phyloP scores from a whole-genome alignment of 1,140 invertebrate genomes.

The Dinothrombium tinctorium region DNA sequence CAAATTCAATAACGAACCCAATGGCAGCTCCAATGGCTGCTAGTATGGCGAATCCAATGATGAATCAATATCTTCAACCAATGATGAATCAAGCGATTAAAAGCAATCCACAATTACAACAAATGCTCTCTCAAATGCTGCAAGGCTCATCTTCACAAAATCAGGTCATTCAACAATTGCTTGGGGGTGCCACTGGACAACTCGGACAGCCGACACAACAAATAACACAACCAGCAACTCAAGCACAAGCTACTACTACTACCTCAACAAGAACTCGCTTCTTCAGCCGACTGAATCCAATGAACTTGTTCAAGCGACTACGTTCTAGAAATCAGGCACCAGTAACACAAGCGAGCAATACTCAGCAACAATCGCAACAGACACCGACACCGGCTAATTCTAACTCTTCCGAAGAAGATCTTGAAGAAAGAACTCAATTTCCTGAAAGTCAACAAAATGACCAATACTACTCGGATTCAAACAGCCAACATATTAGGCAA shows the following conservation, averaged over 20 bases:
- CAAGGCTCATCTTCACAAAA: not conserved
- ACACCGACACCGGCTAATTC: not conserved
- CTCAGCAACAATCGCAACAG: not conserved
- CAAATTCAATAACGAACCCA: not conserved
- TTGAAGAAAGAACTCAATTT: not conserved
- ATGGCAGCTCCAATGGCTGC: slow-evolving; percentile 1
- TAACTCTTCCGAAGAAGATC: not conserved
- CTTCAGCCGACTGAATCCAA: slow-evolving; percentile 11
- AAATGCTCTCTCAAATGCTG: not conserved
- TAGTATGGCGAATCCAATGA: not conserved
- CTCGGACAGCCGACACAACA: not conserved
- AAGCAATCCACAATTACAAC: not conserved
- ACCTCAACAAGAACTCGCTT: not conserved
- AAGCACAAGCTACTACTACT: not conserved
- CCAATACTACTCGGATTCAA: too few species aligned
- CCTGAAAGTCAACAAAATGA: too few species aligned
- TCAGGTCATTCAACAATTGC: not conserved
- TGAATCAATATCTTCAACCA: not conserved
- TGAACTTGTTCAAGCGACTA: slow-evolving; percentile 10
- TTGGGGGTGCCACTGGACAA: not conserved
- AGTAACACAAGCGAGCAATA: too few species aligned
- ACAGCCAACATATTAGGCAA: too few species aligned
- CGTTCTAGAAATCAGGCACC: slow-evolving; percentile 6
- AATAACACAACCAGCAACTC: not conserved
- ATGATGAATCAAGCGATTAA: not conserved